Evolutionary conservation across 2,797 vertebrate species (phyloP), one percentile per base, ranked within the genome.

Genomic region (Sebastes ruberrimus): DNA sequence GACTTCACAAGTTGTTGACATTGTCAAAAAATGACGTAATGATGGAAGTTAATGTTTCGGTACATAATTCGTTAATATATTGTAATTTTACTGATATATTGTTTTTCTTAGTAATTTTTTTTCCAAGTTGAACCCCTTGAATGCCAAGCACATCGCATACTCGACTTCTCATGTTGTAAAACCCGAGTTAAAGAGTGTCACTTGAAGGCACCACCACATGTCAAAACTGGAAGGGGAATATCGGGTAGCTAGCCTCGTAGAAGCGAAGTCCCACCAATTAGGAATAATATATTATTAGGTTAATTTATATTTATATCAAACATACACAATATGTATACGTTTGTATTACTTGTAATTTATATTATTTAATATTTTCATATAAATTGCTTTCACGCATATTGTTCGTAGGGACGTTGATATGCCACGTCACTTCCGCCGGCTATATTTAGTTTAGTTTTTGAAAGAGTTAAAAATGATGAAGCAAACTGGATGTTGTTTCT

Each of bases 311-410:
- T 10, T 4, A 27, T 23, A 10, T 22, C 2, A 33, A n/a, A 27
- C n/a, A 4, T 9, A 2, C 11, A 10, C 1, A 11, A 3, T 9
- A 18, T 20, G 4, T 23, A 3, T 23, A 20, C 0, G 5, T 52
- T 56, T 27, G 9, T 27, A 18, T 32, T 27, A 32, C 28, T 27
- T 55, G 30, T 10, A 38, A 3, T 23, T 22, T 7, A 30, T 7
- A 14, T 57, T 4, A 42, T 42, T 59, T 28, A 16, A 73, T 10
- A 33, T 25, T 22, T 27, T 23, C 3, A 20, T 59, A n/a, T 22
- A 16, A n/a, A 53, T 38, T 20, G 3, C 10, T 32, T 10, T 61
- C 3, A 27, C 1, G 2, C 7, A 20, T 10, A 20, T 49, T 49
- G 1, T 27, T 20, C 7, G 7, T 6, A 42, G 18, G 2, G 46